phyloP scores from a whole-genome alignment of 2,888 invertebrate genomes.

The Tetropium fuscum region DNA sequence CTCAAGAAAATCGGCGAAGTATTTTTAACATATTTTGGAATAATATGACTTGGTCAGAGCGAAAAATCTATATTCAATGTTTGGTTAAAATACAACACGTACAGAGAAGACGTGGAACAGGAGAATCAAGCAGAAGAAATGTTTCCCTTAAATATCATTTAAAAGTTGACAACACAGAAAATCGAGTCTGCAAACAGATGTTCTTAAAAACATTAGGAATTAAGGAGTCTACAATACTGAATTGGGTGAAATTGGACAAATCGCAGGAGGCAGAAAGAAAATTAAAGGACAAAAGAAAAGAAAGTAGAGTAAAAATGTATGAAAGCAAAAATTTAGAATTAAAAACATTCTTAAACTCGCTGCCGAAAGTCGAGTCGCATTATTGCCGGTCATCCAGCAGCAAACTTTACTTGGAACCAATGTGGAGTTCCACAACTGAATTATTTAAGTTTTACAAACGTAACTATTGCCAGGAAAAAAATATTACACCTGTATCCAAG shows the following conservation, averaged over 20 bases:
- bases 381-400: no score
- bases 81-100: background rate
- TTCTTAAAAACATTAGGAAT: constrained; percentile 14
- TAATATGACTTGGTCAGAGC: constrained; percentile 2
- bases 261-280: no score
- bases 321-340: no score
- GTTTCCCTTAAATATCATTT: constrained; percentile 11
- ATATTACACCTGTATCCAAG: background rate
- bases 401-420: background rate
- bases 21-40: background rate
- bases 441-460: background rate
- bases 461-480: background rate
- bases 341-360: no score
- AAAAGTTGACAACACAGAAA: constrained; percentile 6
- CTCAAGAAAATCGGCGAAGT: background rate
- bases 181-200: constrained; percentile 16
- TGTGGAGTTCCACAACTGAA: background rate
- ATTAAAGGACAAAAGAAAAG: no score
- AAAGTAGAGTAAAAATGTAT: no score
- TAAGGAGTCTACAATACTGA: constrained; percentile 12
- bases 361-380: no score
- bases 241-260: no score
- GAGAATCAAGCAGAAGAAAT: constrained; percentile 11
- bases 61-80: background rate
- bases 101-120: constrained; percentile 1